These are phyloP conservation scores for Chrysemys picta DNA, from an alignment of 2,113 vertebrate genomes.

Conservation along the genomic window DNA sequence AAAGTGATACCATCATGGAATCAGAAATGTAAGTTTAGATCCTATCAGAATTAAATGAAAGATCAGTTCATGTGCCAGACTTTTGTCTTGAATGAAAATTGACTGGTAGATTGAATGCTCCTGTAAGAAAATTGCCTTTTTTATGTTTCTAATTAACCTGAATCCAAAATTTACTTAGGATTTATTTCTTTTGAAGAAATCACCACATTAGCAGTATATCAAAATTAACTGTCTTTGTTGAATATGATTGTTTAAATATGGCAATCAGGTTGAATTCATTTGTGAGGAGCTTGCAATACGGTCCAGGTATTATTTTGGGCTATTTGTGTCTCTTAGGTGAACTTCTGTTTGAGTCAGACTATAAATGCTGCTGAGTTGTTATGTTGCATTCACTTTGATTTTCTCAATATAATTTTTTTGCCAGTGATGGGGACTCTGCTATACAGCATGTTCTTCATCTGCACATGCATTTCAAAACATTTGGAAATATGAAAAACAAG, in stretches of 20 bases:
- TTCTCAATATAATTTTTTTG: background rate
- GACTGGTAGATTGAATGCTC: background rate
- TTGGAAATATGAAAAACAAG: slow-evolving; percentile 34
- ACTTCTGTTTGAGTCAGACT: background rate
- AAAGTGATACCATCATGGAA: background rate
- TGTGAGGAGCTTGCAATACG: background rate
- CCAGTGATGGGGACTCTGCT: background rate
- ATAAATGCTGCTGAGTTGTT: slow-evolving; percentile 26
- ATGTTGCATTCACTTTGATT: background rate
- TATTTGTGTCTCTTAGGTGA: background rate
- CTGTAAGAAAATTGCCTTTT: background rate
- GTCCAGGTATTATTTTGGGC: background rate
- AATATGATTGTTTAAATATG: background rate
- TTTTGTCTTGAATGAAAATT: slow-evolving; percentile 1
- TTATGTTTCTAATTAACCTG: background rate
- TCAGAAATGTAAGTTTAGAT: background rate
- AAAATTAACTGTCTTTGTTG: background rate
- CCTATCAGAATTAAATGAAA: background rate
- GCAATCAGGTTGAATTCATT: background rate
- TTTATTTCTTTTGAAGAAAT: slow-evolving; percentile 2
- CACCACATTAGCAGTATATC: background rate
- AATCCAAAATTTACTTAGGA: background rate
- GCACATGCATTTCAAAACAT: slow-evolving; percentile 41
- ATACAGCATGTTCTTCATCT: background rate
- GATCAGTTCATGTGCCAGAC: background rate